Base-by-base conservation (phyloP, 2,113 vertebrate genomes). In the Lophochroa leadbeateri region DNA sequence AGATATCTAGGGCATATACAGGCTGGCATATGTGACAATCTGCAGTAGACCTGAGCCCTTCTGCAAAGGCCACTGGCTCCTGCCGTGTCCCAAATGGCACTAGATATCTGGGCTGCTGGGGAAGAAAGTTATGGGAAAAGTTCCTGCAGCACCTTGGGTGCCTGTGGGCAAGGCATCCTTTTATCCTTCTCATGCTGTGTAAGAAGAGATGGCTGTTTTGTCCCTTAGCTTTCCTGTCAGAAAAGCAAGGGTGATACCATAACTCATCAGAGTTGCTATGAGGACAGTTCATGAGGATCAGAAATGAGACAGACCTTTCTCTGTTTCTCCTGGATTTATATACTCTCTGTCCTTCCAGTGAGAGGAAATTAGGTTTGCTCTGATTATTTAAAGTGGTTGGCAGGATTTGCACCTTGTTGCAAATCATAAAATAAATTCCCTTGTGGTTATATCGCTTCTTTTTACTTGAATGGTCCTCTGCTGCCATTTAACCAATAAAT, bases 371-470 rank as follows among this genome's bases (percentile, higher is more conserved):
- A 80, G 53, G 78, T 94, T 95, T 95, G 44, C 78, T 95, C 53
- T 85, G 86, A 90, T 95, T 92, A 79, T 90, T 95, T 90, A 80
- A 39, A 96, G 85, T 75, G 81, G 60, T 84, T 94, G 91, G 86
- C 91, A 95, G 94, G 94, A 96, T 92, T 94, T 94, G 86, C 84
- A 96, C 87, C 82, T 92, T 4, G 0, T 91, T 96, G 87, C 63
- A 95, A 94, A 89, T 92, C 44, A 80, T 95, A 79, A 91, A 94
- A 80, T 87, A 92, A 92, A 95, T 84, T 92, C 82, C 55, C 61
- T 77, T 85, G 87, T 85, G 87, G 90, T 92, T 77, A 28, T 90
- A 55, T 84, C 92, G n/a, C 78, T 88, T 49, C 71, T 90, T 92
- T 86, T 80, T 87, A 69, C 85, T 91, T 87, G 53, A 89, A 82